Evolutionary conservation across 2,113 vertebrate genomes (phyloP).

Genomic region (Sphyrna mokarran): DNA sequence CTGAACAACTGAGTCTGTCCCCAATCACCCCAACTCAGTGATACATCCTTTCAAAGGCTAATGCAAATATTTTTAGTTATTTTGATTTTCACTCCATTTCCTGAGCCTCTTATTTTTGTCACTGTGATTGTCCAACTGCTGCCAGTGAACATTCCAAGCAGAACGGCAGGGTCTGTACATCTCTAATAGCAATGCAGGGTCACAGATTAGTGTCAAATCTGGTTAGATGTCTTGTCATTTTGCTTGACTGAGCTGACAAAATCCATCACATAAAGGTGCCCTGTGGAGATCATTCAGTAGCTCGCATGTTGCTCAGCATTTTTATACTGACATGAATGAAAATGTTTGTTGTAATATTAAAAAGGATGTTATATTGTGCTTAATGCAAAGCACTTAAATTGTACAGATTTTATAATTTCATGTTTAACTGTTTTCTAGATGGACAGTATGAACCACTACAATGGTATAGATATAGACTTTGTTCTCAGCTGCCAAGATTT

Average conservation of each 20-base stretch:
- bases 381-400: not conserved
- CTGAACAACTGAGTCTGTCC: not conserved
- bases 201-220: not conserved
- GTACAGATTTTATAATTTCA: not conserved
- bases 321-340: not conserved
- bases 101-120: not conserved
- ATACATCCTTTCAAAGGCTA: not conserved
- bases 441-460: slow-evolving; percentile 28
- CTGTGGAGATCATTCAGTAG: not conserved
- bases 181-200: not conserved
- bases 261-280: not conserved
- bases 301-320: not conserved
- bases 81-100: not conserved
- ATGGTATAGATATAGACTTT: not conserved
- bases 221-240: not conserved
- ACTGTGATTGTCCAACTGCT: not conserved
- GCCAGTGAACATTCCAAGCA: not conserved
- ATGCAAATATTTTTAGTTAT: not conserved
- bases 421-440: not conserved
- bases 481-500: slow-evolving; percentile 27
- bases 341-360: not conserved
- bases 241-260: not conserved
- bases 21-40: not conserved
- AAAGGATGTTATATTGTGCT: not conserved
- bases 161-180: not conserved